These are phyloP conservation scores for Drosophila kikkawai DNA, from an alignment of 1,140 invertebrate genomes.

Conservation along the genomic window DNA sequence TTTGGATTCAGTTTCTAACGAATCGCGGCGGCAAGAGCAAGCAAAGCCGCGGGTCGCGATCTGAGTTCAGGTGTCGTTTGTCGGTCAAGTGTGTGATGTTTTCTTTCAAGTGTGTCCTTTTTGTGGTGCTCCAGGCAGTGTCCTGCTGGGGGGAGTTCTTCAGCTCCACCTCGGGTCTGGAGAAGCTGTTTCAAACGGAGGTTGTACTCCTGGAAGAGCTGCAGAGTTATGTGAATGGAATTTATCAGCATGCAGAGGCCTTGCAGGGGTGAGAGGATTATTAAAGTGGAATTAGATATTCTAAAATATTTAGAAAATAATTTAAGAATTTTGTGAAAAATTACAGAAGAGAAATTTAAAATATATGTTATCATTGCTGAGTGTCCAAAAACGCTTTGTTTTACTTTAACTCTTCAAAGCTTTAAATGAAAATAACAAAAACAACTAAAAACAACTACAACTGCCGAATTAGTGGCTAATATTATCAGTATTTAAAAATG, in stretches of 20 bases:
- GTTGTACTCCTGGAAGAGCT: constrained; percentile 92
- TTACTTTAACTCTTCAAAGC: neutral
- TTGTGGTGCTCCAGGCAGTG: constrained; percentile 30
- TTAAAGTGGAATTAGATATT: neutral
- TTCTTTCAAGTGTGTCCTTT: constrained; percentile 7
- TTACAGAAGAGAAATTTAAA: neutral
- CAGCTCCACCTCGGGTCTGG: constrained; percentile 94
- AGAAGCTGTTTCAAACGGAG: constrained; percentile 94
- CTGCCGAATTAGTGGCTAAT: neutral
- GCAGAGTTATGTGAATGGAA: constrained; percentile 91
- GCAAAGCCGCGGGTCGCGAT: constrained; percentile 10
- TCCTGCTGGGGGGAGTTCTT: constrained; percentile 88
- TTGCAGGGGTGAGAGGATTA: constrained; percentile 50
- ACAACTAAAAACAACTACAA: neutral
- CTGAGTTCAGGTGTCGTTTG: constrained; percentile 15
- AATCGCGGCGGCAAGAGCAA: constrained; percentile 58
- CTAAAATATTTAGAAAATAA: neutral
- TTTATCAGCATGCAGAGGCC: constrained; percentile 90
- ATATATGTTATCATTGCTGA: neutral
- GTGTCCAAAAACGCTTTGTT: neutral
- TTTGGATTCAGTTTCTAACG: constrained; percentile 54
- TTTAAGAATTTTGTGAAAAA: neutral
- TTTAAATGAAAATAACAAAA: neutral
- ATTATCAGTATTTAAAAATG: constrained; percentile 5
- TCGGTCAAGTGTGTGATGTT: constrained; percentile 32